Evolutionary conservation across 2,888 invertebrate species (phyloP).

Genomic region (Drosophila ustulata): DNA sequence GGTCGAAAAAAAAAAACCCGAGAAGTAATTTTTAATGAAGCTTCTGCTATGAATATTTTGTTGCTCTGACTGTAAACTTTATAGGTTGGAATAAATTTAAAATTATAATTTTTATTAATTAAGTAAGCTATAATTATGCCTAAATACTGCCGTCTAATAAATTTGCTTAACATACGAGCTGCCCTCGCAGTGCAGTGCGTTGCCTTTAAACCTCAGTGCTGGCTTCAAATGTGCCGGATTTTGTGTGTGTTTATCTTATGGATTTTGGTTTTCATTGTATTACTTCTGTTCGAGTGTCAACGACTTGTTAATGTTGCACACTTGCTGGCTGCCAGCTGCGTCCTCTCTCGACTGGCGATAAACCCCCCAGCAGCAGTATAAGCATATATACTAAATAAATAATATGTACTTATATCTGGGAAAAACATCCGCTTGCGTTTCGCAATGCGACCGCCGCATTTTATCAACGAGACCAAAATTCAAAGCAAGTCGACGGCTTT

Average conservation of each 20-base stretch:
- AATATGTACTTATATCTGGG: slow-evolving; percentile 21
- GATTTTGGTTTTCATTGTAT: slow-evolving; percentile 16
- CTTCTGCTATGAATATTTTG: neutral
- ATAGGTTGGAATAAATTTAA: neutral
- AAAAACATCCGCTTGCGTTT: slow-evolving; percentile 43
- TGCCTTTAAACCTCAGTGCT: slow-evolving; percentile 16
- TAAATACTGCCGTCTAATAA: neutral
- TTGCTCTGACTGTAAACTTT: neutral
- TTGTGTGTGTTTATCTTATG: slow-evolving; percentile 37
- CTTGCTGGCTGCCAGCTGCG: slow-evolving; percentile 38
- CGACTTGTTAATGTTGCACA: slow-evolving; percentile 39
- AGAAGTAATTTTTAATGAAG: neutral
- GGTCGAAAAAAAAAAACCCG: neutral
- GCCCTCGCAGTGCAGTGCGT: slow-evolving; percentile 16
- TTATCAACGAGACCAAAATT: slow-evolving; percentile 20
- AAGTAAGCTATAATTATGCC: no score
- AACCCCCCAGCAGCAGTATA: slow-evolving; percentile 3
- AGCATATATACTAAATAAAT: slow-evolving; percentile 13
- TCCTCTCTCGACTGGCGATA: slow-evolving; percentile 28
- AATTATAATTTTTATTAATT: no score
- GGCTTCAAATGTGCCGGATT: slow-evolving; percentile 16
- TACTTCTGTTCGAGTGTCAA: slow-evolving; percentile 36
- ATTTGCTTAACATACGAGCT: neutral
- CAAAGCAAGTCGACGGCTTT: neutral
- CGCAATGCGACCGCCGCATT: neutral